Percentiles rank a stretch among this genome's conserved stretches.
Evolutionary conservation across 2,888 invertebrate genomes (phyloP).

Genomic region (Oscheius sp.): DNA sequence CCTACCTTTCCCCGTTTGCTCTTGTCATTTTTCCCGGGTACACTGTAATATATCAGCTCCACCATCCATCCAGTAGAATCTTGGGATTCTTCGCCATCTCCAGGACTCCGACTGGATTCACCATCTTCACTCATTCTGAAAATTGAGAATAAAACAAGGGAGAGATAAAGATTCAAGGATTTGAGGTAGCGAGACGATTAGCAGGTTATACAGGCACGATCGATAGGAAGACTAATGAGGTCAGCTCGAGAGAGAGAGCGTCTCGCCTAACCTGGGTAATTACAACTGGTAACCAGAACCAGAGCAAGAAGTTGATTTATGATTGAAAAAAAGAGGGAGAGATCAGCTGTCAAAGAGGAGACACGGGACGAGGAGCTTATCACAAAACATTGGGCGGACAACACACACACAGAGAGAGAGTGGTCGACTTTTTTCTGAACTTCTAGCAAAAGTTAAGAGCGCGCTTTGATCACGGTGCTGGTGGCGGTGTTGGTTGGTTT

Average conservation of each 20-base stretch:
- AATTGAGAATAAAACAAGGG: conserved; percentile 6
- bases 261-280: not conserved
- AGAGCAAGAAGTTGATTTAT: too few species aligned
- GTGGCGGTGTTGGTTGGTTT: not conserved
- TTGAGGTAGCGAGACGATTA: conserved; percentile 7
- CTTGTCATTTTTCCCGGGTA: conserved; percentile 49
- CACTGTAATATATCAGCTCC: conserved; percentile 55
- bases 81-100: conserved; percentile 23
- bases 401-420: conserved; percentile 22
- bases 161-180: conserved; percentile 22
- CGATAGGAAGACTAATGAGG: conserved; percentile 30
- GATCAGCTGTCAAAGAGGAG: not conserved
- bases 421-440: not conserved
- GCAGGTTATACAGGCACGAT: conserved; percentile 33
- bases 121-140: conserved; percentile 32
- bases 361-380: not conserved
- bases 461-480: conserved; percentile 32
- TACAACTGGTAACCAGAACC: not conserved
- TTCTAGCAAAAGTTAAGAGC: not conserved
- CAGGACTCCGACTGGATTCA: conserved; percentile 35
- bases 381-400: conserved; percentile 20
- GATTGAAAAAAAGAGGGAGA: not conserved
- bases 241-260: conserved; percentile 28
- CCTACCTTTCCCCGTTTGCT: conserved; percentile 52
- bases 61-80: conserved; percentile 36